Base-by-base conservation (phyloP, 2,113 vertebrate species). In the Verasper variegatus region DNA sequence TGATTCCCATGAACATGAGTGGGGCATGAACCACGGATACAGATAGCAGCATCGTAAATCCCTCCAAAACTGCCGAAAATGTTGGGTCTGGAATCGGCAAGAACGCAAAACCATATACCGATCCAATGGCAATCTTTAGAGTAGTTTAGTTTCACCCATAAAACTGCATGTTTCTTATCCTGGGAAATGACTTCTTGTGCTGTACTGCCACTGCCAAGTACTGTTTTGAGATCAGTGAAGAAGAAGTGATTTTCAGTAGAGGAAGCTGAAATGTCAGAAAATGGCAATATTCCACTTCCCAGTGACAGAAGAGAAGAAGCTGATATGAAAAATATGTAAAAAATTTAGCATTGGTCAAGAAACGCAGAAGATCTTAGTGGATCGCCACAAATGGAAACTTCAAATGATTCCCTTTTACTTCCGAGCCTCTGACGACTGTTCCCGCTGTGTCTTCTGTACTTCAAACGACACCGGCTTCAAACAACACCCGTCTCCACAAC, bases 381-480 rank as follows among this genome's bases (percentile, higher is more conserved):
- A 68, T 85, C 70, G 66, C 40, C 52, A 27, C 60, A 17, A 72
- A 66, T 59, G 49, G 47, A 60, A 72, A 51, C 49, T 78, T 73
- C 24, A 57, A 4, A 69, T 55, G 26, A 2, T 52, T 72, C 17
- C 56, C 17, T 64, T 78, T 67, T 51, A 17, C 61, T 82, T 65
- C 31, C 26, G 26, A 51, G 65, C 42, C 17, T 61, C 23, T 73
- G 67, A 82, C 57, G 24, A 66, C 40, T 40, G 42, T 63, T 68
- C 57, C 55, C 20, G 77, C 74, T 69, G 63, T 47, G 58, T 72
- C 42, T 51, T 69, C 57, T 42, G 7, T 5, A 71, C 73, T 76
- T 86, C 76, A 88, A 86, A 76, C 62, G 52, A 42, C 49, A 17
- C 0, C 31, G 1, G 6, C 73, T 79, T 84, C 76, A 88, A 87